Conservation (phyloP, 2,888 invertebrate species). For the Chironomus tentans region DNA sequence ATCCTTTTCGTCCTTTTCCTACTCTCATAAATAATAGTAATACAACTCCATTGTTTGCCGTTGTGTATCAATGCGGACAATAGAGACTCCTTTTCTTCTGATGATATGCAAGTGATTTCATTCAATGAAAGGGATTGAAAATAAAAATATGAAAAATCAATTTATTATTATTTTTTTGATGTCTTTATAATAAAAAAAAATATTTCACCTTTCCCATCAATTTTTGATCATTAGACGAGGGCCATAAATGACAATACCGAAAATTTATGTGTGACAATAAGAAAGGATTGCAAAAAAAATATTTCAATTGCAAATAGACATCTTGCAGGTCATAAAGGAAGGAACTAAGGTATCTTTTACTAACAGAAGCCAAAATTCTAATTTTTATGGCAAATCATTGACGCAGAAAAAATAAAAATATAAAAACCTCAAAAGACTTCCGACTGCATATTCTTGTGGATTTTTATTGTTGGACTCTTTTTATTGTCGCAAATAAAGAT, state of each 20-base stretch:
- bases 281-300: slow-evolving; percentile 24
- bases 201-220: slow-evolving; percentile 3
- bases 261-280: background rate
- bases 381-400: slow-evolving; percentile 2
- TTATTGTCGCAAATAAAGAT: background rate
- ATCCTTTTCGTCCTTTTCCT: slow-evolving; percentile 3
- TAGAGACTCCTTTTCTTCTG: background rate
- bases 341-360: slow-evolving; percentile 21
- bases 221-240: slow-evolving; percentile 2
- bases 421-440: slow-evolving; percentile 11
- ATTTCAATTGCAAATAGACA: too few relatives aligned
- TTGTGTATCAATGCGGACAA: background rate
- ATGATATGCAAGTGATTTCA: slow-evolving; percentile 15
- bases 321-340: background rate
- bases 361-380: slow-evolving; percentile 7
- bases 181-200: slow-evolving; percentile 17
- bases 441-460: background rate
- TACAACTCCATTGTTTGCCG: background rate
- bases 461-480: background rate
- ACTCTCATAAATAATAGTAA: slow-evolving; percentile 3
- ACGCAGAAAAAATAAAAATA: background rate
- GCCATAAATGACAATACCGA: slow-evolving; percentile 6
- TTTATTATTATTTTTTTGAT: slow-evolving; percentile 20
- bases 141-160: slow-evolving; percentile 5
- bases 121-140: background rate